Evolutionary conservation across 2,113 vertebrate species (phyloP).

Genomic region (Scatophagus argus): DNA sequence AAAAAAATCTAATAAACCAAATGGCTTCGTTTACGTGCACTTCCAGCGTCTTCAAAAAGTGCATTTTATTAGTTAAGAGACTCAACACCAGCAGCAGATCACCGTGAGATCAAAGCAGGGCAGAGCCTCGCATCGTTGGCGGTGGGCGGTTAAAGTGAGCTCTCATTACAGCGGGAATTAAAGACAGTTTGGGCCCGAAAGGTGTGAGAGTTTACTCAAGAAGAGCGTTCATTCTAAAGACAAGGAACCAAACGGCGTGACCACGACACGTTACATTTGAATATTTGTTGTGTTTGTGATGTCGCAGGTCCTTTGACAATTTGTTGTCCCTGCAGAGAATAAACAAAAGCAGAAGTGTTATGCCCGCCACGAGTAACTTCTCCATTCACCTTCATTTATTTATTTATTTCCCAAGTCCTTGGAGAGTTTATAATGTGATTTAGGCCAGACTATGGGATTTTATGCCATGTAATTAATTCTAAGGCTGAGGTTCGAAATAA

Average conservation of each 20-base stretch:
- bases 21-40: constrained; percentile 13
- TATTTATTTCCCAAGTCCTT: no score
- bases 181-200: constrained; percentile 57
- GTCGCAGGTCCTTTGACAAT: not conserved
- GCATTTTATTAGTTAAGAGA: constrained; percentile 44
- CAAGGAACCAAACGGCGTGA: constrained; percentile 70
- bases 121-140: constrained; percentile 28
- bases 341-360: not conserved
- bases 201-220: constrained; percentile 70
- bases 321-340: not conserved
- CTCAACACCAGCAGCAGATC: constrained; percentile 40
- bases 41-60: constrained; percentile 3
- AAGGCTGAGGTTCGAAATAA: not conserved
- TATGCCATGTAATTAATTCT: not conserved
- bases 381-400: not conserved
- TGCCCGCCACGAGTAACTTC: not conserved
- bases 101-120: constrained; percentile 73
- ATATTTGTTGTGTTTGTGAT: constrained; percentile 23
- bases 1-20: constrained; percentile 11
- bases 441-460: not conserved
- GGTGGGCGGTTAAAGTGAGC: constrained; percentile 53
- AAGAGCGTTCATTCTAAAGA: constrained; percentile 55
- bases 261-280: constrained; percentile 54
- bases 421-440: not conserved
- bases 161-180: constrained; percentile 76